phyloP scores from a whole-genome alignment of 2,797 vertebrate species.

The Enteromius trimaculatus region DNA sequence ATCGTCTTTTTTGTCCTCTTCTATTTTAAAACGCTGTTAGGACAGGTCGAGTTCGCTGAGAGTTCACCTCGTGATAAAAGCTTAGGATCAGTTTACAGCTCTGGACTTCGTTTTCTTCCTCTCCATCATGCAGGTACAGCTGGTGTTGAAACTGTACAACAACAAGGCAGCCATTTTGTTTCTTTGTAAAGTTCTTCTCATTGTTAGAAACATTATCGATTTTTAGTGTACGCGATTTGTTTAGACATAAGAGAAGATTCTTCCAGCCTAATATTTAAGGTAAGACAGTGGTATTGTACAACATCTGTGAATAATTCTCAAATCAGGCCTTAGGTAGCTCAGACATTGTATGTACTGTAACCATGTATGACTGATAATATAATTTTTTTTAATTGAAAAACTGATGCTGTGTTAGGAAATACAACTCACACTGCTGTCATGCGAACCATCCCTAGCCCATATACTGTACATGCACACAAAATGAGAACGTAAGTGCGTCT shows the following conservation, averaged over 20 bases:
- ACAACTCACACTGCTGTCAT: not conserved
- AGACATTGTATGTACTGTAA: too few species aligned
- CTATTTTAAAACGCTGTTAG: constrained; percentile 65
- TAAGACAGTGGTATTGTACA: not conserved
- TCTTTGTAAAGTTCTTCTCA: not conserved
- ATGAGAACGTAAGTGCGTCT: not conserved
- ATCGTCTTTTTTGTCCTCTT: constrained; percentile 64
- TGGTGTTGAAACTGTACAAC: constrained; percentile 2
- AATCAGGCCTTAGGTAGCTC: not conserved
- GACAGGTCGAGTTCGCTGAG: constrained; percentile 41
- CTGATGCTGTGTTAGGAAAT: not conserved
- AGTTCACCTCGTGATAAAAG: constrained; percentile 31
- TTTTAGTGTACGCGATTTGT: not conserved
- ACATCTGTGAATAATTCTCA: not conserved
- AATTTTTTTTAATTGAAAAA: not conserved
- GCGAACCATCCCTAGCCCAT: not conserved
- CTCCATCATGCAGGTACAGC: not conserved
- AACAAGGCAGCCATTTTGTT: constrained; percentile 16
- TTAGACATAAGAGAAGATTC: not conserved
- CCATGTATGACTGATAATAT: not conserved
- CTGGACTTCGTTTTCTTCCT: not conserved
- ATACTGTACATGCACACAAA: not conserved
- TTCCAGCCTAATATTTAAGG: not conserved
- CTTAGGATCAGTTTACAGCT: constrained; percentile 37
- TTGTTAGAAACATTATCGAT: not conserved